These are phyloP conservation scores for Augiades crinisus DNA, from an alignment of 2,888 invertebrate genomes.

Conservation along the genomic window DNA sequence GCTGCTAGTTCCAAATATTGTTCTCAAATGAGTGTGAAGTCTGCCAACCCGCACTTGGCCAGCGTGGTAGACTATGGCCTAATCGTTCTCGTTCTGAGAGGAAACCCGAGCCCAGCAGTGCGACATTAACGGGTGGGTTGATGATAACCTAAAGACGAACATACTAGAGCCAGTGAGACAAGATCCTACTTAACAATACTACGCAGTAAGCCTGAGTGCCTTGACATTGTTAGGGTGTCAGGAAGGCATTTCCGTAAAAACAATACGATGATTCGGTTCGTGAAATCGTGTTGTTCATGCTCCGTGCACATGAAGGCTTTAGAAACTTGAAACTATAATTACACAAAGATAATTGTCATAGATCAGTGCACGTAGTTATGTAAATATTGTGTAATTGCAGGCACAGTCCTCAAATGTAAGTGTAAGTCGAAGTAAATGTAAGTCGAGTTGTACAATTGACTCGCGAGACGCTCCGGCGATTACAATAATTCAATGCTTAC, in stretches of 20 bases:
- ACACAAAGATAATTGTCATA: slow-evolving; percentile 9
- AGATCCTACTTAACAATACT: neutral
- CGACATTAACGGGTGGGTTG: too few species aligned
- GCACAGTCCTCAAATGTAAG: neutral
- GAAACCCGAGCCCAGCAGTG: too few species aligned
- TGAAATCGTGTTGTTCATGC: slow-evolving; percentile 12
- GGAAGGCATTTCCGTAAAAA: neutral
- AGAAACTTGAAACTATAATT: slow-evolving; percentile 5
- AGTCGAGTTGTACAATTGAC: too few species aligned
- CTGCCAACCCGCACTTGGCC: too few species aligned
- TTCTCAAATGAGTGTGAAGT: too few species aligned
- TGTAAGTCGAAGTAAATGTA: too few species aligned
- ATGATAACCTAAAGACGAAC: neutral
- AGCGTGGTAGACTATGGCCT: too few species aligned
- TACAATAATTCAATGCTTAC: neutral
- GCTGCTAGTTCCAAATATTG: too few species aligned
- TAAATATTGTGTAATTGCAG: neutral
- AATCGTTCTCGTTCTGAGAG: too few species aligned
- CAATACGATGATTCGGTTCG: neutral
- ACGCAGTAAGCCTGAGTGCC: neutral
- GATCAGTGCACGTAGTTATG: slow-evolving; percentile 3
- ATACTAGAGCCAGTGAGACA: neutral
- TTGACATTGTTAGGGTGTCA: neutral
- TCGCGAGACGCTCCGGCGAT: too few species aligned
- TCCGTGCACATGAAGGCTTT: slow-evolving; percentile 14